Conservation (phyloP, 2,797 vertebrate species). For the Anniella stebbinsi region DNA sequence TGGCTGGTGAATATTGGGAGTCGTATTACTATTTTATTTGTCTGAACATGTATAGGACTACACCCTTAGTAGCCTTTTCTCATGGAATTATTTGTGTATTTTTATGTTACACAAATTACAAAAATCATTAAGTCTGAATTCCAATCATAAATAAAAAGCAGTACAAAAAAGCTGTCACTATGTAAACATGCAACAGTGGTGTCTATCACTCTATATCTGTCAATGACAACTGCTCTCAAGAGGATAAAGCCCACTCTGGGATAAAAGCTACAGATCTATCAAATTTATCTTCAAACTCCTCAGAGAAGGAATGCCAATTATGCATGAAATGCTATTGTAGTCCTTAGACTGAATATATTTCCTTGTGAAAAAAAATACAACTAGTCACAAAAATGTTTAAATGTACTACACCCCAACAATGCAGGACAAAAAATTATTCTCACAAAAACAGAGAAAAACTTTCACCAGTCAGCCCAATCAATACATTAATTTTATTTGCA, state of each 20-base stretch:
- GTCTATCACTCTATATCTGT: slow-evolving; percentile 56
- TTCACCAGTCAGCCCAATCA: background rate
- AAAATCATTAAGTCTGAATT: slow-evolving; percentile 43
- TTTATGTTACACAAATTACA: slow-evolving; percentile 21
- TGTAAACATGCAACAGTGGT: slow-evolving; percentile 62
- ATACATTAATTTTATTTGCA: background rate
- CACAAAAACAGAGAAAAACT: slow-evolving; percentile 40
- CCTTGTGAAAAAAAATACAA: slow-evolving; percentile 60
- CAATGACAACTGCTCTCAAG: slow-evolving; percentile 66
- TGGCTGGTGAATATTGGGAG: too few species aligned
- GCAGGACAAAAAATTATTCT: slow-evolving; percentile 33
- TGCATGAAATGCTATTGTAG: slow-evolving; percentile 47
- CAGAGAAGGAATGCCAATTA: slow-evolving; percentile 65
- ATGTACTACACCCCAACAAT: slow-evolving; percentile 41
- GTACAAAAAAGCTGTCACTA: slow-evolving; percentile 16
- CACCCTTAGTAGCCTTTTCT: background rate
- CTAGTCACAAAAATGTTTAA: slow-evolving; percentile 47
- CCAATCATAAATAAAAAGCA: background rate
- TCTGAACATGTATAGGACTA: too few species aligned
- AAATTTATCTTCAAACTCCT: slow-evolving; percentile 65
- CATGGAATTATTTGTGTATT: background rate
- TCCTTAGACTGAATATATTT: slow-evolving; percentile 48
- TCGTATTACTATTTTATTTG: too few species aligned
- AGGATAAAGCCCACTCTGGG: slow-evolving; percentile 66
- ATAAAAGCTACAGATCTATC: slow-evolving; percentile 59